Conservation (phyloP, 2,888 invertebrate genomes). For the Spatulosminthurus flaviceps region DNA sequence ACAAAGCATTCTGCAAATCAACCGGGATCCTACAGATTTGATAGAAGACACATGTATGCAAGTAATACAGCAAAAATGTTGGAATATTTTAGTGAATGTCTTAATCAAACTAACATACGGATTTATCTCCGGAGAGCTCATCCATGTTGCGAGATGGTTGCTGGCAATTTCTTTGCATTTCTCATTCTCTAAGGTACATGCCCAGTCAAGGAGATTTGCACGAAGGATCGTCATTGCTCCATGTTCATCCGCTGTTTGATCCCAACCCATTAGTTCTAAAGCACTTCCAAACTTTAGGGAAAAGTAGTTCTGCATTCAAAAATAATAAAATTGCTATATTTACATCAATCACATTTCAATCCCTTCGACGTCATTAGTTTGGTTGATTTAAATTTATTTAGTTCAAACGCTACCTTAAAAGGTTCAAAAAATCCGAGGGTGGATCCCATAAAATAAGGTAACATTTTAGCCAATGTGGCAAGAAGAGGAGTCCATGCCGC, state of each 20-base stretch:
- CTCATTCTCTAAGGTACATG: conserved; percentile 45
- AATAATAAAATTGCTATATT: no score
- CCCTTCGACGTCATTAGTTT: no score
- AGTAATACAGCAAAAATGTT: no score
- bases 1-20: conserved; percentile 47
- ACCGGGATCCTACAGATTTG: conserved; percentile 52
- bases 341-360: no score
- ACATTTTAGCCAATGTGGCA: not conserved
- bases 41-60: no score
- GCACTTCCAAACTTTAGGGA: conserved; percentile 33
- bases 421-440: not conserved
- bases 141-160: conserved; percentile 28
- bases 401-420: conserved; percentile 1
- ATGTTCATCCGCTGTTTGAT: conserved; percentile 23
- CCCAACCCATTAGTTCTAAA: conserved; percentile 23
- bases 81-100: not conserved
- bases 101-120: conserved; percentile 1
- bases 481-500: conserved; percentile 21
- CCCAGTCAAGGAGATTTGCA: conserved; percentile 49
- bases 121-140: not conserved
- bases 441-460: not conserved
- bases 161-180: conserved; percentile 32
- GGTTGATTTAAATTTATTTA: no score
- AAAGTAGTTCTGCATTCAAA: conserved; percentile 12
- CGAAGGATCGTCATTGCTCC: conserved; percentile 46